phyloP scores from a whole-genome alignment of 2,888 invertebrate species.

The Pyralis farinalis region DNA sequence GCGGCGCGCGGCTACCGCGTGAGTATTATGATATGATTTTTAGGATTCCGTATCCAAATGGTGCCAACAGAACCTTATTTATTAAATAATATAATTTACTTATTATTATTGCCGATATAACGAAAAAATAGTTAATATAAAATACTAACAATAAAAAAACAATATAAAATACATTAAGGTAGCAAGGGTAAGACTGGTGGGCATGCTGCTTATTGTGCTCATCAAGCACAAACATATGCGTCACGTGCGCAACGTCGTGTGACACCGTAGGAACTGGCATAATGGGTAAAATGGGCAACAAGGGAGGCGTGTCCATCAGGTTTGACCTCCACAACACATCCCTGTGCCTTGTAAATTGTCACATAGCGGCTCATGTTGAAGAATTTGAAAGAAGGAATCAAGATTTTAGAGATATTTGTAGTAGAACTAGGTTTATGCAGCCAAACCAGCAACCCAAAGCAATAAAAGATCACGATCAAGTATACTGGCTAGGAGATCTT shows the following conservation, averaged over 20 bases:
- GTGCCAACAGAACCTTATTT: no score
- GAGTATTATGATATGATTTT: no score
- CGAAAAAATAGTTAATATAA: no score
- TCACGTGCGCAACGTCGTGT: conserved; percentile 87
- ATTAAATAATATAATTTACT: no score
- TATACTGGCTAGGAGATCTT: conserved; percentile 98
- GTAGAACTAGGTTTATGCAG: conserved; percentile 84
- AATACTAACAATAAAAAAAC: no score
- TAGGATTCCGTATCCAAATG: no score
- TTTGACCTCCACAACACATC: conserved; percentile 95
- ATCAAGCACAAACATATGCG: conserved; percentile 86
- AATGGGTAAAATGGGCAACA: conserved; percentile 98
- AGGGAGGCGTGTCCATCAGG: conserved; percentile 99
- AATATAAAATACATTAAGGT: conserved; percentile 93
- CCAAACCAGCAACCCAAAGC: conserved; percentile 84
- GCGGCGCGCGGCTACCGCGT: no score
- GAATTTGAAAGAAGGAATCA: conserved; percentile 97
- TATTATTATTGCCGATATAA: no score
- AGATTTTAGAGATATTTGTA: conserved; percentile 96
- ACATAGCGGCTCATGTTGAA: conserved; percentile 97
- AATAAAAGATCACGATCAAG: conserved; percentile 94
- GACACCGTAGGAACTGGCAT: conserved; percentile 97
- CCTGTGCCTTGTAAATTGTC: conserved; percentile 97
- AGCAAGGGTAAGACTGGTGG: conserved; percentile 93
- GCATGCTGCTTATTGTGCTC: conserved; percentile 96